Evolutionary conservation across 1,140 invertebrate species (phyloP).

Genomic region (Hylyphantes graminicola): DNA sequence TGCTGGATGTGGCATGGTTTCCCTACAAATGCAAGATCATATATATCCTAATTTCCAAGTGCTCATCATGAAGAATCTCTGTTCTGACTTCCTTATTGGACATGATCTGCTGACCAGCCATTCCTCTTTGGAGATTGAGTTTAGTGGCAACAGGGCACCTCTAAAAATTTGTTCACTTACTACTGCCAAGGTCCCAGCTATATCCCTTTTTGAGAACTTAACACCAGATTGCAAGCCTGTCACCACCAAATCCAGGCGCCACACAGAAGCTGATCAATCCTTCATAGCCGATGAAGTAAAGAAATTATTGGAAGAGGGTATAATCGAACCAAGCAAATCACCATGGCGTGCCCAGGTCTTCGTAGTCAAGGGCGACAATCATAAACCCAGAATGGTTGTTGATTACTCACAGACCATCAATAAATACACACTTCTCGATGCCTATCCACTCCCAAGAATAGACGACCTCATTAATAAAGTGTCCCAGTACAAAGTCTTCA

Average conservation of each 20-base stretch:
- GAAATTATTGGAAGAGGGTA: neutral
- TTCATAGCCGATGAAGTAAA: neutral
- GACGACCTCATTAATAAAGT: neutral
- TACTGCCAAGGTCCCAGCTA: neutral
- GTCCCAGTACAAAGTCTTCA: no score
- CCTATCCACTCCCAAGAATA: neutral
- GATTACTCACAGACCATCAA: neutral
- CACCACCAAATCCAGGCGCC: neutral
- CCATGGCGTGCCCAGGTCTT: constrained; percentile 1
- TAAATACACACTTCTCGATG: neutral
- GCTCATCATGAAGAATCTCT: no score
- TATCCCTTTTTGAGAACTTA: constrained; percentile 4
- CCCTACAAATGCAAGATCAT: no score
- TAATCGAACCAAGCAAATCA: neutral
- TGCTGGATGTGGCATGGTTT: no score
- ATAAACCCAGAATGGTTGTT: neutral
- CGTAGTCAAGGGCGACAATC: neutral
- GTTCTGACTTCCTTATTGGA: no score
- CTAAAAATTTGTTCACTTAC: neutral
- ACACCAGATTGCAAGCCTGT: neutral
- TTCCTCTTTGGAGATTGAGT: no score
- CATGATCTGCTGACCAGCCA: no score
- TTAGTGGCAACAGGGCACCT: neutral
- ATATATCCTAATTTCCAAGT: no score
- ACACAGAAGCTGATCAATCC: neutral